Percentiles rank a stretch among this genome's conserved stretches.
Evolutionary conservation across 2,888 invertebrate genomes (phyloP).

Genomic region (Agapostemon virescens): DNA sequence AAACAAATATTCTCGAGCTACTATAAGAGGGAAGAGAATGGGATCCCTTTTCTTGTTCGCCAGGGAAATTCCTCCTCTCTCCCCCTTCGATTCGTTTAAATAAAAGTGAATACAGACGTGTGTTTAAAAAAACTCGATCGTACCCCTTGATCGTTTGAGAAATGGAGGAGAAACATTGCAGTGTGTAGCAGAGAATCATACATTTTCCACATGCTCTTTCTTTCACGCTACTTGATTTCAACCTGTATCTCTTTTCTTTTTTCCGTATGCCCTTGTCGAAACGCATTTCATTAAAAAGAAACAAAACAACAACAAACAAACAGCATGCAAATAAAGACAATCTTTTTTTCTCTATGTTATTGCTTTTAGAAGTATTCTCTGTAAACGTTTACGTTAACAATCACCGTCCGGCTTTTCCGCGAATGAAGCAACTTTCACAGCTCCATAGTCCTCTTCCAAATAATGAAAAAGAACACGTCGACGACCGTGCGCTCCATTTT

Average conservation of each 20-base stretch:
- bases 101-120: slow-evolving; percentile 42
- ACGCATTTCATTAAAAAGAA: not conserved
- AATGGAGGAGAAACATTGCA: slow-evolving; percentile 69
- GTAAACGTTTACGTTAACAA: slow-evolving; percentile 10
- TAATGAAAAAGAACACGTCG: slow-evolving; percentile 2
- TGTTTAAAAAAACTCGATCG: slow-evolving; percentile 54
- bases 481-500: slow-evolving; percentile 31
- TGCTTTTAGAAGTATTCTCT: slow-evolving; percentile 25
- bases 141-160: slow-evolving; percentile 61
- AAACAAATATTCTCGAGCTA: slow-evolving; percentile 45
- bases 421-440: slow-evolving; percentile 23
- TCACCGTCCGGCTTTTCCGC: slow-evolving; percentile 16
- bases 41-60: slow-evolving; percentile 18
- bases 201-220: not conserved
- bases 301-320: not conserved
- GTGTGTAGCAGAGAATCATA: slow-evolving; percentile 26
- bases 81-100: slow-evolving; percentile 29
- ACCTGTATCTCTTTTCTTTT: slow-evolving; percentile 6
- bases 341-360: slow-evolving; percentile 25
- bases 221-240: slow-evolving; percentile 27
- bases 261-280: not conserved
- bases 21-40: slow-evolving; percentile 26
- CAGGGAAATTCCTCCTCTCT: slow-evolving; percentile 30
- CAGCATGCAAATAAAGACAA: slow-evolving; percentile 10
- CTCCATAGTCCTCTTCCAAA: slow-evolving; percentile 5